A percentile compares a stretch with the other conserved stretches of the same genome.
phyloP scores from a whole-genome alignment of 2,888 invertebrate species.

The Loripinus fragilis region DNA sequence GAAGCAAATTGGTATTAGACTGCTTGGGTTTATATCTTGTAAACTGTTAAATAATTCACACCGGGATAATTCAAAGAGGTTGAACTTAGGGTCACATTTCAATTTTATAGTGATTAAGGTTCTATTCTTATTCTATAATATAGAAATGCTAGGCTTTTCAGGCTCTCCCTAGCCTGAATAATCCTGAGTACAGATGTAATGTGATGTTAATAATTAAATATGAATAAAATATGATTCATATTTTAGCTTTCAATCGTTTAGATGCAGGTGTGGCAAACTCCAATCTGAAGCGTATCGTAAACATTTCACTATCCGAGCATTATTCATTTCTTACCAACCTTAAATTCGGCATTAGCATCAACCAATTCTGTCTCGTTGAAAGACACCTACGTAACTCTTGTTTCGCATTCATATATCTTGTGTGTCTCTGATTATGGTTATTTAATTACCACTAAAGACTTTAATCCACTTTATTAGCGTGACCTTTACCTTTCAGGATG shows the following conservation, averaged over 20 bases:
- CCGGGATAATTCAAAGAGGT: neutral
- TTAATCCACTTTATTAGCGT: no score
- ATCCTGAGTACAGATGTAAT: conserved; percentile 17
- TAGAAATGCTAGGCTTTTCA: conserved; percentile 2
- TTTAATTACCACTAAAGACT: no score
- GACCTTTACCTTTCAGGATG: no score
- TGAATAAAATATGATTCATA: conserved; percentile 20
- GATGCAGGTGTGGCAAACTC: conserved; percentile 9
- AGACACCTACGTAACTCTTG: no score
- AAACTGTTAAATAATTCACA: conserved; percentile 22
- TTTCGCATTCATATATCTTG: no score
- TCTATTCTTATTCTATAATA: neutral
- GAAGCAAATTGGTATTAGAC: conserved; percentile 20
- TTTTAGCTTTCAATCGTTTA: conserved; percentile 12
- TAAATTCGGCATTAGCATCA: no score
- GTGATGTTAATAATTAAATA: conserved; percentile 18
- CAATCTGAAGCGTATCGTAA: no score
- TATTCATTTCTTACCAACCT: no score
- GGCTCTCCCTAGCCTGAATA: neutral
- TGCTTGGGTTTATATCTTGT: conserved; percentile 17
- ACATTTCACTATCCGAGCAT: no score
- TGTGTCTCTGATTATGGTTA: no score
- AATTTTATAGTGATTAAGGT: neutral
- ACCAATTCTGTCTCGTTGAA: no score
- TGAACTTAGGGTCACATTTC: conserved; percentile 9